Base-by-base conservation (phyloP, 1,140 invertebrate species). In the Galleria mellonella region DNA sequence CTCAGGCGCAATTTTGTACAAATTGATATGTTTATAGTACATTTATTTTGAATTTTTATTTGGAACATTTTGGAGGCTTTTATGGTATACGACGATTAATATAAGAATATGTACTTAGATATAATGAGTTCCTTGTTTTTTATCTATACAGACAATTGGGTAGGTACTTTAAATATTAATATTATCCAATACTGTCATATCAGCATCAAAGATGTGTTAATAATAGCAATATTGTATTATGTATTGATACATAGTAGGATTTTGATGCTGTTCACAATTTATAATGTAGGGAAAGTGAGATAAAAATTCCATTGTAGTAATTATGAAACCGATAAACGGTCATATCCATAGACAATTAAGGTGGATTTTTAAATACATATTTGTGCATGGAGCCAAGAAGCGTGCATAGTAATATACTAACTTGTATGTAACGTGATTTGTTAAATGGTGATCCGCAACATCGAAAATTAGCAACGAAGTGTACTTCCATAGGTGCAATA, bases 401-500 rank as follows among this genome's bases (percentile, higher is more conserved):
- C 5, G 23, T 14, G 44, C 44, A 46, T 46, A 46, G 33, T 43
- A 33, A 37, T 41, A 40, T 23, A 12, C 38, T 29, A 31, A 31
- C 28, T 41, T 17, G 29, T 41, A 9, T 41, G 39, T 23, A 37
- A 37, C 3, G 17, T 23, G 17, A 23, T 23, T 23, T 23, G 17
- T 23, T 23, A 23, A 13, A 31, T 32, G 17, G 55, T 53, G 56
- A 55, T 43, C 51, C 35, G 52, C 53, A 28, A 70, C 71, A 83
- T 70, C 72, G 68, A 83, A 65, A 41, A 54, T 68, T 73, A 74
- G 62, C 63, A 73, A 75, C 70, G 66, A 79, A 81, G 62, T 83
- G 81, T 84, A 84, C 76, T 79, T 84, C 65, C 52, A 65, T 75
- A 83, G 73, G 81, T 84, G 81, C 81, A 84, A 84, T 84, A 84